Evolutionary conservation across 2,113 vertebrate genomes (phyloP), one percentile per base, ranked within the genome.

Genomic region (Myotis yumanensis): DNA sequence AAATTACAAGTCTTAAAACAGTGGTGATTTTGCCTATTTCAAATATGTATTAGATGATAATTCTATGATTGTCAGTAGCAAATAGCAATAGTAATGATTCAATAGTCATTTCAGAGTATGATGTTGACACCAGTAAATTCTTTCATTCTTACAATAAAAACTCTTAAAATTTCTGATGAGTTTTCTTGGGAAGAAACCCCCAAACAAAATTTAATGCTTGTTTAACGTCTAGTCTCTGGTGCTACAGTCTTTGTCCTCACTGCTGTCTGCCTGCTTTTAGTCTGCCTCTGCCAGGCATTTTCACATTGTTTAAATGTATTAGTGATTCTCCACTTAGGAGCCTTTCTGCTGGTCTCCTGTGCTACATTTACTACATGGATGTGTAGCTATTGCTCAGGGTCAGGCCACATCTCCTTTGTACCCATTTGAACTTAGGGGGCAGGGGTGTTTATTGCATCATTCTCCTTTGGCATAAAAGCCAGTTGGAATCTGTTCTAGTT

Each of bases 101-200:
- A 80, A 64, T 6, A 86, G 35, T 30, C 54, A 87, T 46, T 87
- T 91, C 75, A 79, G 43, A 90, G 52, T 77, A 51, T 14, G 22
- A 43, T 40, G 15, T 10, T 66, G n/a, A 91, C 43, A 62, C 23
- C 7, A 64, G 18, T 69, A 52, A 69, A 52, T 82, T 15, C 69
- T 83, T 80, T 59, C 91, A 72, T 40, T 57, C 52, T 12, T 81
- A 59, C 66, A 48, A 40, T 86, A 73, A 79, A 95, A 85, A 73
- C 22, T 52, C n/a, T 83, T 77, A 51, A 40, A 84, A 57, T 28
- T 77, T 87, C 57, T 91, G 25, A 83, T 48, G 59, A 1, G 12
- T 71, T 88, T 92, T 69, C 59, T 85, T 76, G 28, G 40, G 17
- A 18, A 28, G 9, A 66, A 64, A 64, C 5, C 22, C 54, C 57